Base-by-base conservation (phyloP, 2,888 invertebrate species). In the Andrena haemorrhoa region DNA sequence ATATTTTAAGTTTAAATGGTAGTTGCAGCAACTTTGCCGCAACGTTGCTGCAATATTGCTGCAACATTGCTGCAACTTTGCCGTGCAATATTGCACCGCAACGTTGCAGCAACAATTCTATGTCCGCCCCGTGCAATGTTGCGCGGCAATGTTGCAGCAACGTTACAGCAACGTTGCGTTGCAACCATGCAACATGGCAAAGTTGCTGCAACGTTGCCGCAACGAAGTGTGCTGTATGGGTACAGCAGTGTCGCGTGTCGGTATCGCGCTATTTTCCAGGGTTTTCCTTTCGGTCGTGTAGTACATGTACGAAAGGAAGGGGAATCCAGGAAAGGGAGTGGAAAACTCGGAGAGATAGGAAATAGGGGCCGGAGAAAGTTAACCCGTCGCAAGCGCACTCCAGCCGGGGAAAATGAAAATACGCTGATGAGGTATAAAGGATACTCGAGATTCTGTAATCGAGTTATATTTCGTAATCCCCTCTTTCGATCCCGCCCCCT, bases 381-480 rank as follows among this genome's bases (percentile, higher is more conserved):
- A 89, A 90, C 86, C 88, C 86, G 88, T 84, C 82, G 78, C 86
- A 75, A 86, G 82, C 74, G 82, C 51, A 76, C 86, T 89, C 76
- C 71, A 75, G 47, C 68, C 65, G 76, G 70, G 85, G 82, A 85
- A 84, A 81, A 85, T 82, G 86, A 86, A 86, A 86, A 86, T 75
- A 70, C 75, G 77, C 75, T 77, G 66, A 66, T 66, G 81, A 84
- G 85, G 88, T 86, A 88, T 88, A 86, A 88, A 89, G 84, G 82
- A 84, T 79, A 84, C 85, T 89, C 86, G 86, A 88, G 79, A 85
- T 79, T 82, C 82, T 78, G 85, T 89, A 89, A 87, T 87, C 83
- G 85, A 85, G 83, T 87, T 88, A 83, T 77, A 76, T 87, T 84
- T 75, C 75, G 83, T 51, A 80, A 77, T 86, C 83, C 74, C 65